phyloP scores from a whole-genome alignment of 2,797 vertebrate species.

The Etheostoma nigrum region DNA sequence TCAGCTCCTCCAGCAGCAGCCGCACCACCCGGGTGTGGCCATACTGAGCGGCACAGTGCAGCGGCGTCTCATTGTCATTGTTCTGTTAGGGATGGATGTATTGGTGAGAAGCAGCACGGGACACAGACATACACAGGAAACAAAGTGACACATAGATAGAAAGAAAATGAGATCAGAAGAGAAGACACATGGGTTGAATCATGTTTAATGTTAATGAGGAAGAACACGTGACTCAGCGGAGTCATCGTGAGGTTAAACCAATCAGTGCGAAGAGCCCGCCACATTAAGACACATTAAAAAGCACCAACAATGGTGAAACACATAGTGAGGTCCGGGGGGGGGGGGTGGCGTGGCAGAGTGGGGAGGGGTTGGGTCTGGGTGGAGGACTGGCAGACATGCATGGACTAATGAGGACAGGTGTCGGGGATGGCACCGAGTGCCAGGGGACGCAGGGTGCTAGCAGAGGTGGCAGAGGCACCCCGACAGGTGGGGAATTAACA shows the following conservation, averaged over 20 bases:
- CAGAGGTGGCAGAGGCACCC: constrained; percentile 15
- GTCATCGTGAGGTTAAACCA: constrained; percentile 35
- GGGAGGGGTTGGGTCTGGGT: background rate
- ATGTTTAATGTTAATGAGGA: constrained; percentile 21
- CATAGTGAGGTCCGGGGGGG: constrained; percentile 17
- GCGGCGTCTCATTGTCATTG: constrained; percentile 97
- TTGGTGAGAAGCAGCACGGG: constrained; percentile 34
- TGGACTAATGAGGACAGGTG: constrained; percentile 56
- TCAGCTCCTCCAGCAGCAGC: constrained; percentile 96
- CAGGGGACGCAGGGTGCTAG: constrained; percentile 21
- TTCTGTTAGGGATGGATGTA: constrained; percentile 83
- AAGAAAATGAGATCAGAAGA: constrained; percentile 21
- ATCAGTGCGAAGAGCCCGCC: constrained; percentile 40
- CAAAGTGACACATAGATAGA: background rate
- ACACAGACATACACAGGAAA: background rate
- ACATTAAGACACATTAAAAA: constrained; percentile 45
- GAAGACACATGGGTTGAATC: background rate
- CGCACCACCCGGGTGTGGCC: constrained; percentile 95
- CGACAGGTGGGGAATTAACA: constrained; percentile 26
- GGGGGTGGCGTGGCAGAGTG: constrained; percentile 19
- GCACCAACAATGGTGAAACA: constrained; percentile 38
- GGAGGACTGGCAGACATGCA: constrained; percentile 41
- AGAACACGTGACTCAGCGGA: constrained; percentile 18
- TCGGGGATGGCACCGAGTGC: background rate
- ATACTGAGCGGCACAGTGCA: constrained; percentile 98